These are phyloP conservation scores for Miichthys miiuy DNA, from an alignment of 2,797 vertebrate species.

Conservation along the genomic window DNA sequence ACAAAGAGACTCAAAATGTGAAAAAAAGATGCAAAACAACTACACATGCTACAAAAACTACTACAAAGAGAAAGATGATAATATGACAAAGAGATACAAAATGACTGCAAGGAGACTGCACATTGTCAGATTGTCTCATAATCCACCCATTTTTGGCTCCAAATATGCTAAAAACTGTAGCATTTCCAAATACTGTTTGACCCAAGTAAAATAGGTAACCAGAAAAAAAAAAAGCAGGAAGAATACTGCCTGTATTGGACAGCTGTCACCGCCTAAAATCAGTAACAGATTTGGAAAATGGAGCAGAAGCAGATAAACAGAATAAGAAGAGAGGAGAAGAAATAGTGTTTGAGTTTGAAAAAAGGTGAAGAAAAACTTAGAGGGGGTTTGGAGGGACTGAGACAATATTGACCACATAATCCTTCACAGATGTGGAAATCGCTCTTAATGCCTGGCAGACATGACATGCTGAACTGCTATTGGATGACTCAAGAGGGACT, in stretches of 20 bases:
- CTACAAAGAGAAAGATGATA: too few relatives aligned
- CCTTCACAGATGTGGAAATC: slow-evolving; percentile 73
- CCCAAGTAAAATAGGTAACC: slow-evolving; percentile 34
- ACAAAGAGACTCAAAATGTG: background rate
- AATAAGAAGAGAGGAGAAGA: slow-evolving; percentile 26
- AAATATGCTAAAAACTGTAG: background rate
- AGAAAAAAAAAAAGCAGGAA: slow-evolving; percentile 35
- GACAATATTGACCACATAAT: slow-evolving; percentile 77
- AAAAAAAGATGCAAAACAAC: background rate
- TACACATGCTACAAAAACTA: too few relatives aligned
- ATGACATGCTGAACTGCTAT: slow-evolving; percentile 59
- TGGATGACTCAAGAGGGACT: slow-evolving; percentile 45
- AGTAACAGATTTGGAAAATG: slow-evolving; percentile 40
- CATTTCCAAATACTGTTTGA: slow-evolving; percentile 17
- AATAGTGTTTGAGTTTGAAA: slow-evolving; percentile 37
- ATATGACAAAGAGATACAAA: background rate
- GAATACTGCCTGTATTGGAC: slow-evolving; percentile 20
- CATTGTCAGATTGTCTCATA: background rate
- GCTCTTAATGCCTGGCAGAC: slow-evolving; percentile 59
- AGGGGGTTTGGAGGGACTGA: slow-evolving; percentile 52
- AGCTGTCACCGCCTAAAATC: slow-evolving; percentile 48
- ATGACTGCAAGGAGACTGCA: background rate
- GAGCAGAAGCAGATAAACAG: slow-evolving; percentile 37
- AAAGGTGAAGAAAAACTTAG: slow-evolving; percentile 58
- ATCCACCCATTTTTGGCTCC: background rate